Conservation (phyloP, 2,888 invertebrate genomes). For the Mimachlamys varia region DNA sequence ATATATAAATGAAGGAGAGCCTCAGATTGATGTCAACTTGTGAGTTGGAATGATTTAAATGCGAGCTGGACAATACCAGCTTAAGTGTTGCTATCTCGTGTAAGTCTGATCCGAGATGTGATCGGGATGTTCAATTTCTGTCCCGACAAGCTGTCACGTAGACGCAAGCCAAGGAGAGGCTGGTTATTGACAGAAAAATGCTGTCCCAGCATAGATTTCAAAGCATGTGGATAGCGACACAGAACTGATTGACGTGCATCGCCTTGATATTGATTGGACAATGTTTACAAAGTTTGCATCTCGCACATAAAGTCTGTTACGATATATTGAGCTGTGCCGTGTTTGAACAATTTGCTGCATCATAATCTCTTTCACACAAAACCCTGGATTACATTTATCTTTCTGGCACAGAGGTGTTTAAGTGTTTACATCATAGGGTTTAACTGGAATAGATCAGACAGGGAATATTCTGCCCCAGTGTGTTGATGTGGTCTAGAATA, state of each 20-base stretch:
- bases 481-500: not conserved
- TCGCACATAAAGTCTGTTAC: constrained; percentile 25
- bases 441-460: not conserved
- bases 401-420: not conserved
- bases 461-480: not conserved
- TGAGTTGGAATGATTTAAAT: constrained; percentile 15
- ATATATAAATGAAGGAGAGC: not conserved
- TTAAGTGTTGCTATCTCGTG: not conserved
- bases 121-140: constrained; percentile 28
- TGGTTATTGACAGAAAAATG: constrained; percentile 28
- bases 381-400: not conserved
- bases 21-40: not conserved
- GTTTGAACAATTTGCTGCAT: constrained; percentile 25
- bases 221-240: not conserved
- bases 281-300: constrained; percentile 34
- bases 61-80: not conserved
- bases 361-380: constrained; percentile 20
- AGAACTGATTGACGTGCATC: constrained; percentile 25
- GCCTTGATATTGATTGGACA: not conserved
- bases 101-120: not conserved
- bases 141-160: constrained; percentile 34
- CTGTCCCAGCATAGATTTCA: constrained; percentile 21
- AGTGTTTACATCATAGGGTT: not conserved
- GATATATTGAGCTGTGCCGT: not conserved
- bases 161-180: constrained; percentile 5